Evolutionary conservation across 92 coral and sea anemone species (phyloP).

Genomic region (Zoanthus gigantus): DNA sequence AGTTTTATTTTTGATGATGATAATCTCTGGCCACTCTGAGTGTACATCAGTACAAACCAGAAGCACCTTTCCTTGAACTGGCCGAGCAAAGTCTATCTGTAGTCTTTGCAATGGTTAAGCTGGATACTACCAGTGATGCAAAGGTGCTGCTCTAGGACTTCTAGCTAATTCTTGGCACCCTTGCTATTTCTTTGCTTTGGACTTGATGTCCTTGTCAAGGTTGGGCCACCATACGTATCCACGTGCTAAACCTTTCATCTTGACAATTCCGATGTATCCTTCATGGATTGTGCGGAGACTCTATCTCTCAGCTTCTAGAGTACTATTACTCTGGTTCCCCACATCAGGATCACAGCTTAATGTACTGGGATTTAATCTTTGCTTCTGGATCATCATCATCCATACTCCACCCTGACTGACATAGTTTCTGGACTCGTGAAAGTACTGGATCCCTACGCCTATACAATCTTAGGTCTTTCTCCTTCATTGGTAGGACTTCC

Average conservation of each 20-base stretch:
- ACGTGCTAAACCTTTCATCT: too few species aligned
- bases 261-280: too few species aligned
- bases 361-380: too few species aligned
- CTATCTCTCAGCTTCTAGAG: constrained; percentile 38
- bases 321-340: constrained; percentile 50
- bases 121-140: too few species aligned
- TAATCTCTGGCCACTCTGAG: too few species aligned
- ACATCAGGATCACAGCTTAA: background rate
- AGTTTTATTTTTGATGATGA: constrained; percentile 25
- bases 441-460: too few species aligned
- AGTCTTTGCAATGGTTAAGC: background rate
- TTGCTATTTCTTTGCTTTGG: too few species aligned
- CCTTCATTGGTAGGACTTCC: background rate
- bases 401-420: background rate
- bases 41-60: background rate
- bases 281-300: too few species aligned
- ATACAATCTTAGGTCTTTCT: background rate
- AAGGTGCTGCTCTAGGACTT: background rate
- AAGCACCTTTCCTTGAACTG: background rate
- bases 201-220: too few species aligned
- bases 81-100: background rate
- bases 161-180: too few species aligned
- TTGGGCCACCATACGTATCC: too few species aligned
- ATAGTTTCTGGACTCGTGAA: background rate
- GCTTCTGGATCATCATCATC: too few species aligned